Percentiles rank a stretch among this genome's conserved stretches.
Conservation (phyloP, 2,797 vertebrate species). For the Pipistrellus kuhlii region DNA sequence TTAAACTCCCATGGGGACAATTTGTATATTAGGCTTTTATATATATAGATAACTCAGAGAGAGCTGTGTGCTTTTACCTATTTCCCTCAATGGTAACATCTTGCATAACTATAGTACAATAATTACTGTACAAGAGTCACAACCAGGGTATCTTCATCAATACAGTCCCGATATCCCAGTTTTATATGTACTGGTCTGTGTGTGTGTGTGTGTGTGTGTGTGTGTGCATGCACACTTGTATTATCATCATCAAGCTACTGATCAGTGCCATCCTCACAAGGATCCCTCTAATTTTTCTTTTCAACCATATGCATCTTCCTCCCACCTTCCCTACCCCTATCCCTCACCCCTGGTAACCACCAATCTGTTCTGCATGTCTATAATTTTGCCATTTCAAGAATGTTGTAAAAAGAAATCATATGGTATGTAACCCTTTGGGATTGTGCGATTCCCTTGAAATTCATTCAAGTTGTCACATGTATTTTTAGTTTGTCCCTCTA, state of each 20-base stretch:
- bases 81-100: neutral
- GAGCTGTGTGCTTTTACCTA: neutral
- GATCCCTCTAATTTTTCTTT: neutral
- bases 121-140: neutral
- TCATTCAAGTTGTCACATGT: neutral
- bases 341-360: neutral
- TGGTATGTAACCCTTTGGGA: neutral
- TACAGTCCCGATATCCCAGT: neutral
- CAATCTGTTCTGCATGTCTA: neutral
- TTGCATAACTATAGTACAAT: neutral
- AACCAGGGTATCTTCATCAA: neutral
- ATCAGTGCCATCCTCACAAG: neutral
- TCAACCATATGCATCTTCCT: neutral
- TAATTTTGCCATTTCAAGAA: constrained; percentile 21
- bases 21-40: too few species aligned
- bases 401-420: neutral
- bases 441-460: neutral
- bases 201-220: too few species aligned
- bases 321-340: neutral
- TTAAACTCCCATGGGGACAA: too few species aligned
- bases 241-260: accelerated
- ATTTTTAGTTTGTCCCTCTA: neutral
- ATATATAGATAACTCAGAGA: neutral
- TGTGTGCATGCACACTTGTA: too few species aligned
- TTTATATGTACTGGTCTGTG: neutral